A percentile compares a stretch with the other conserved stretches of the same genome.
Conservation (phyloP, 2,113 vertebrate species). For the Syrmaticus mikado region DNA sequence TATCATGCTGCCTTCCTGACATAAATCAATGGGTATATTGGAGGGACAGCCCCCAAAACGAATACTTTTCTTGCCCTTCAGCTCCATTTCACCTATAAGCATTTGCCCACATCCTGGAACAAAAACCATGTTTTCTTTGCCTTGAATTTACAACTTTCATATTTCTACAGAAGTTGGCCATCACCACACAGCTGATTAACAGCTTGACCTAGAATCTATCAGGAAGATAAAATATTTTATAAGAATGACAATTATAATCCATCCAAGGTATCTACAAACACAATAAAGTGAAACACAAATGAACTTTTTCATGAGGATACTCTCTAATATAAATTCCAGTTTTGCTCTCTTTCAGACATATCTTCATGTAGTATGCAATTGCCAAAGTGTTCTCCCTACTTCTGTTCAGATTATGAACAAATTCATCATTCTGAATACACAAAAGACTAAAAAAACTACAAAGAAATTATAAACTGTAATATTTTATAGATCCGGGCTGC, state of each 20-base stretch:
- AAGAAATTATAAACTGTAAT: not conserved
- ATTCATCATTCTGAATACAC: not conserved
- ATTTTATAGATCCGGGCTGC: conserved; percentile 3
- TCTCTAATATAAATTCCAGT: not conserved
- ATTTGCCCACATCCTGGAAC: conserved; percentile 43
- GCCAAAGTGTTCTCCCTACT: not conserved
- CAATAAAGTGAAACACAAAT: not conserved
- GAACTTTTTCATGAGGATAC: not conserved
- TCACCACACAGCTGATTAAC: conserved; percentile 27
- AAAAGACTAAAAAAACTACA: not conserved
- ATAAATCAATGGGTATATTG: conserved; percentile 52
- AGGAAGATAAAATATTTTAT: conserved; percentile 9
- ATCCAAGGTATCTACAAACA: not conserved
- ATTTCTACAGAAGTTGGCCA: conserved; percentile 29
- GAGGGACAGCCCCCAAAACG: conserved; percentile 38
- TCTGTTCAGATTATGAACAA: not conserved
- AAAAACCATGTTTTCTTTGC: conserved; percentile 55
- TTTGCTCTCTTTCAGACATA: not conserved
- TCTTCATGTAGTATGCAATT: not conserved
- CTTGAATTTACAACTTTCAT: conserved; percentile 28
- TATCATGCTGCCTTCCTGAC: conserved; percentile 51
- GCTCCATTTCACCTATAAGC: conserved; percentile 44
- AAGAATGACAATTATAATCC: not conserved
- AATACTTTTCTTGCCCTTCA: conserved; percentile 55
- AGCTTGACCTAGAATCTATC: conserved; percentile 16